Evolutionary conservation across 1,140 invertebrate species (phyloP).

Genomic region (Ephestia elutella): DNA sequence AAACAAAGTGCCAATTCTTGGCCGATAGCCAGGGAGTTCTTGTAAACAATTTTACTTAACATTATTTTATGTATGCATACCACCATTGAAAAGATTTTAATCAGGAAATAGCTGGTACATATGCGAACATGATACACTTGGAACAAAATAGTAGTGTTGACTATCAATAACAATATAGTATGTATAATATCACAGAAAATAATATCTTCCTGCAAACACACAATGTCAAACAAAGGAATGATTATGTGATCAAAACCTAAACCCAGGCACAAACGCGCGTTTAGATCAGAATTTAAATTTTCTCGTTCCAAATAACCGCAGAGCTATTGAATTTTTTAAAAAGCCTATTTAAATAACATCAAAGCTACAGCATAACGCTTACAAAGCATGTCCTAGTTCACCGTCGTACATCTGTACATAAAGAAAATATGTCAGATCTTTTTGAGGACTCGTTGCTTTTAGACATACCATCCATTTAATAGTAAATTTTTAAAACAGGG

Average conservation of each 20-base stretch:
- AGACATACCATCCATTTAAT: no score
- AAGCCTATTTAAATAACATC: not conserved
- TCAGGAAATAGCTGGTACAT: no score
- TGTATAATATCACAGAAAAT: no score
- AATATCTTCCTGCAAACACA: no score
- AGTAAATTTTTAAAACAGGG: no score
- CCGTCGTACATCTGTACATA: not conserved
- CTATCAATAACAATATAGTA: no score
- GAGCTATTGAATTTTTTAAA: not conserved
- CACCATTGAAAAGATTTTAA: no score
- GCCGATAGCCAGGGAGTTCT: not conserved
- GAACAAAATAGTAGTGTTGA: no score
- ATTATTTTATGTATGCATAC: not conserved
- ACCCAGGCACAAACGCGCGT: not conserved
- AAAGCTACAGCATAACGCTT: not conserved
- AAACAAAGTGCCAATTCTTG: constrained; percentile 1
- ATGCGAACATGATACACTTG: no score
- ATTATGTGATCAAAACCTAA: no score
- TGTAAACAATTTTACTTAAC: not conserved
- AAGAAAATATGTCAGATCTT: not conserved
- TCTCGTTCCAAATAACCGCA: not conserved
- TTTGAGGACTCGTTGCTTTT: no score
- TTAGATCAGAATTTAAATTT: not conserved
- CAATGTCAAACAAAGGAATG: no score
- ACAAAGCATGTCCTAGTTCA: not conserved